Evolutionary conservation across 1,140 invertebrate genomes (phyloP).

Genomic region (Laupala kohalensis): DNA sequence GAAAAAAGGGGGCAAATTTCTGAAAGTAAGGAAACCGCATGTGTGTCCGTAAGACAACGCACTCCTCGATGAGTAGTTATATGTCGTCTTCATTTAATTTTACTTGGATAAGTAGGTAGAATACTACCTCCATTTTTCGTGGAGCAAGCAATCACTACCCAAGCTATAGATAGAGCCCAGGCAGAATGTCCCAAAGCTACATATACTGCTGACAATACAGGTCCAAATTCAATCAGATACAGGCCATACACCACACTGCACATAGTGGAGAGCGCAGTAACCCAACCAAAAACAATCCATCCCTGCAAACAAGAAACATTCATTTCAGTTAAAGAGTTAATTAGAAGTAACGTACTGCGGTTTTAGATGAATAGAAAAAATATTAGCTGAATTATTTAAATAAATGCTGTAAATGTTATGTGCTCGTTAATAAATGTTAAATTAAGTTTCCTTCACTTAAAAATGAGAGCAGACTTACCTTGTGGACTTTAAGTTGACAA

Average conservation of each 20-base stretch:
- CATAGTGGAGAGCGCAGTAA: background rate
- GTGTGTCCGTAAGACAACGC: too few relatives aligned
- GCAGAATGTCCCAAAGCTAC: background rate
- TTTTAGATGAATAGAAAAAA: too few relatives aligned
- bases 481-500: slow-evolving; percentile 25
- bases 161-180: background rate
- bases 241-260: background rate
- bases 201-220: background rate
- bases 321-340: too few relatives aligned
- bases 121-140: background rate
- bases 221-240: background rate
- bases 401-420: too few relatives aligned
- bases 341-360: too few relatives aligned
- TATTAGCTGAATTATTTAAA: too few relatives aligned
- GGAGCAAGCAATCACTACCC: background rate
- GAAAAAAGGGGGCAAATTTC: too few relatives aligned
- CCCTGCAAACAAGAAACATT: too few relatives aligned
- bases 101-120: background rate
- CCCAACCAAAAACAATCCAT: background rate
- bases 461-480: too few relatives aligned
- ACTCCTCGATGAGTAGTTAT: too few relatives aligned
- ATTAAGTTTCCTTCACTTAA: background rate
- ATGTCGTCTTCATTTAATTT: too few relatives aligned
- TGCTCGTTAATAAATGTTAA: background rate
- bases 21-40: background rate